Conservation (phyloP, 2,113 vertebrate species). For the Lipotes vexillifer region DNA sequence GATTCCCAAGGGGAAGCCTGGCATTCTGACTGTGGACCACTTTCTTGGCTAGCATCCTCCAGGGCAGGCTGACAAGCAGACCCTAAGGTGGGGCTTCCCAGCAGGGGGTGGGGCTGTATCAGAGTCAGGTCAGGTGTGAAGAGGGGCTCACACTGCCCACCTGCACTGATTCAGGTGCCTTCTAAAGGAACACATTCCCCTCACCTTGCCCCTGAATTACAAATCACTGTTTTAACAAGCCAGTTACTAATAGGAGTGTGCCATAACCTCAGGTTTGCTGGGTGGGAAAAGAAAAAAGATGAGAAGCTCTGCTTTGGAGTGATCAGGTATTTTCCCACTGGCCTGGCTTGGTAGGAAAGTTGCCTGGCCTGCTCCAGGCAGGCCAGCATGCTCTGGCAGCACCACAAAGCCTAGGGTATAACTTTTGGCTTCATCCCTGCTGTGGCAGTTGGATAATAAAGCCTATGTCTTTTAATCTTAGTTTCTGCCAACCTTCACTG, state of each 20-base stretch:
- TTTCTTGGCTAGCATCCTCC: background rate
- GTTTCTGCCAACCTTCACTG: background rate
- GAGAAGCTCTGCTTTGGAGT: background rate
- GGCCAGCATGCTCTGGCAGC: constrained; percentile 34
- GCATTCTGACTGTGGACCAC: background rate
- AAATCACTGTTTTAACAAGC: background rate
- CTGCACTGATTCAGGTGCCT: background rate
- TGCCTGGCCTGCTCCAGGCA: background rate
- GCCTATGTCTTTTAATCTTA: background rate
- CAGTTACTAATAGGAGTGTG: background rate
- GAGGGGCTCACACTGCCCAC: background rate
- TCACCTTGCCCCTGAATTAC: background rate
- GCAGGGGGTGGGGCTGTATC: accelerated
- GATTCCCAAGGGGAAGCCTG: background rate
- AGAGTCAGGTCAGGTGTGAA: background rate
- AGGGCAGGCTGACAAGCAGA: background rate
- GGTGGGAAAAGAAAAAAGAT: background rate
- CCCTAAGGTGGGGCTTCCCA: background rate
- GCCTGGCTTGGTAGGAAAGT: background rate
- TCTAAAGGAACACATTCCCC: background rate
- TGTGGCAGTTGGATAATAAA: constrained; percentile 30
- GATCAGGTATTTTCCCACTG: background rate
- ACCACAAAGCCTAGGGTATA: background rate
- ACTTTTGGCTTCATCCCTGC: constrained; percentile 5
- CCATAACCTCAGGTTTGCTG: background rate